Evolutionary conservation across 2,113 vertebrate species (phyloP).

Genomic region (Zosterops lateralis): DNA sequence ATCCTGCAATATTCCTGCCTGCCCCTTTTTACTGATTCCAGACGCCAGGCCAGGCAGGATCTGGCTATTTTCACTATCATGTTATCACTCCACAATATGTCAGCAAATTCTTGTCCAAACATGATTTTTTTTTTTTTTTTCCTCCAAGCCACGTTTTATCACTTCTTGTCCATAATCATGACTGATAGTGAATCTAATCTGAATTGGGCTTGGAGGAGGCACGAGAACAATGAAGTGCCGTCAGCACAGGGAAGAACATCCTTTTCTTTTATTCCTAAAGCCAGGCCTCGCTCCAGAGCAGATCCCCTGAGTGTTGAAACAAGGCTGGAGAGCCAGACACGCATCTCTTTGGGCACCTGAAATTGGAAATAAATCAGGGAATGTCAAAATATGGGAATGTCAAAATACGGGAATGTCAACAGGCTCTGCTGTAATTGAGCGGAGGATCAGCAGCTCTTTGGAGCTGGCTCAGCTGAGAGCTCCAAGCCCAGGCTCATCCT

Average conservation of each 20-base stretch:
- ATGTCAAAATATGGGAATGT: background rate
- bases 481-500: background rate
- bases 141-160: constrained; percentile 44
- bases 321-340: background rate
- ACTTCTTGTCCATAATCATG: constrained; percentile 67
- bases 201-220: constrained; percentile 61
- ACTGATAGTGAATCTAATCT: constrained; percentile 77
- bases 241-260: background rate
- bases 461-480: background rate
- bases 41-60: constrained; percentile 35
- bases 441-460: background rate
- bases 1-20: background rate
- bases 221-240: background rate
- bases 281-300: background rate
- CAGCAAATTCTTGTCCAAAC: constrained; percentile 71
- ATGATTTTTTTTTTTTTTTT: constrained; percentile 23
- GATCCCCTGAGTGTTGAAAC: background rate
- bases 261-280: background rate
- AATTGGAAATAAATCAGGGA: background rate
- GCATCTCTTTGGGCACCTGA: background rate
- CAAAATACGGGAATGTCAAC: background rate
- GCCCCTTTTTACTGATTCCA: constrained; percentile 54
- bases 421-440: background rate
- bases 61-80: constrained; percentile 69
- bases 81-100: constrained; percentile 70